phyloP scores from a whole-genome alignment of 2,888 invertebrate genomes.

The Noctua comes region DNA sequence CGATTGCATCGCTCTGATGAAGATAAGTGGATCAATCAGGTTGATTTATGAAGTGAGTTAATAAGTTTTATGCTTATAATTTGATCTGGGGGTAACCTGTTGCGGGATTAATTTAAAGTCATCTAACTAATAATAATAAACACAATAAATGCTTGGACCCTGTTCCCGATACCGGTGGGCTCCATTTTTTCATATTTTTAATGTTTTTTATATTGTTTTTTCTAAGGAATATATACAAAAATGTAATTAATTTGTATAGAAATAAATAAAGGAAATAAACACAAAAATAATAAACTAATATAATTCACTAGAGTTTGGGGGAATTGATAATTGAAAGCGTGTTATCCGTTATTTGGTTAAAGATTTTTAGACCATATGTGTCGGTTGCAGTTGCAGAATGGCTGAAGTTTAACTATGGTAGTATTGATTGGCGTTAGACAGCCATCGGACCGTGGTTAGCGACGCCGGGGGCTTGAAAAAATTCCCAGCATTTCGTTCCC shows the following conservation, averaged over 20 bases:
- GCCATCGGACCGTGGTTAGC: constrained; percentile 29
- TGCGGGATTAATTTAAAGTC: constrained; percentile 32
- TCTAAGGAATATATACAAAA: too few species aligned
- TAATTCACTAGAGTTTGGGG: neutral
- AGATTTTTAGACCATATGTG: neutral
- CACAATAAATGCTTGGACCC: too few species aligned
- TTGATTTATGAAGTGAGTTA: constrained; percentile 42
- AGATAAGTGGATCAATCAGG: constrained; percentile 53
- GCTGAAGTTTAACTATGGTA: constrained; percentile 10
- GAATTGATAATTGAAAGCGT: neutral
- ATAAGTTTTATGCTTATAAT: constrained; percentile 41
- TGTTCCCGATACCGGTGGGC: too few species aligned
- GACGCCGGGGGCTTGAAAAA: constrained; percentile 36
- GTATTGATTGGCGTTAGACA: constrained; percentile 48
- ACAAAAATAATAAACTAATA: too few species aligned
- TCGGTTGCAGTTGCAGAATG: constrained; percentile 16
- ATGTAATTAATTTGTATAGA: too few species aligned
- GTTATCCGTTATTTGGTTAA: neutral
- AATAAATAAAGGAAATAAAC: too few species aligned
- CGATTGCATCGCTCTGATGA: constrained; percentile 43
- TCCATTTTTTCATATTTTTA: too few species aligned
- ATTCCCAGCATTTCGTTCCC: constrained; percentile 42
- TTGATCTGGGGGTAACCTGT: constrained; percentile 25
- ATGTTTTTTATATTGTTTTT: too few species aligned
- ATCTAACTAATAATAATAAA: too few species aligned